phyloP scores from a whole-genome alignment of 2,797 vertebrate genomes.

The Mycteria americana region DNA sequence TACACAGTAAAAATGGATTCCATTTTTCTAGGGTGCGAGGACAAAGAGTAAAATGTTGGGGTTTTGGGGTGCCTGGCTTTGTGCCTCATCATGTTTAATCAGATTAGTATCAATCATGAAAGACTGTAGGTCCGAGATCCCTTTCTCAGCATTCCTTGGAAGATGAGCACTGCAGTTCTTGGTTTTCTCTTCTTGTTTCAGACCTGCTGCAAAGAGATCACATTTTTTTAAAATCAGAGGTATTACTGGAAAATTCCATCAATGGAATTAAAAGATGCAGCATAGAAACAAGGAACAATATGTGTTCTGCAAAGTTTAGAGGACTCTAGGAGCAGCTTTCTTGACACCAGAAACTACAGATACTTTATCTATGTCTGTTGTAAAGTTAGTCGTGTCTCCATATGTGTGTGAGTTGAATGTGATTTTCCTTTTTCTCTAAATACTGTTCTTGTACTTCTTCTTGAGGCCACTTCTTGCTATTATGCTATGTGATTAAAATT shows the following conservation, averaged over 20 bases:
- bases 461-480: not conserved
- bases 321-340: not conserved
- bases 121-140: not conserved
- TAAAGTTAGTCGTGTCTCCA: not conserved
- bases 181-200: not conserved
- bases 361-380: not conserved
- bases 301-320: not conserved
- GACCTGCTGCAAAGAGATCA: not conserved
- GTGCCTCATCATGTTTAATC: not conserved
- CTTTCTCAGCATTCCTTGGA: not conserved
- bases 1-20: not conserved
- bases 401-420: not conserved
- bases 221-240: not conserved
- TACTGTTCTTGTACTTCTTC: not conserved
- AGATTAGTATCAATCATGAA: not conserved
- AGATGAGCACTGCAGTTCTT: not conserved
- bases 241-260: not conserved
- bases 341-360: not conserved
- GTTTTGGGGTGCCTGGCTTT: not conserved
- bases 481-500: not conserved
- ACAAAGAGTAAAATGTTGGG: not conserved
- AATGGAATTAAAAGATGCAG: not conserved
- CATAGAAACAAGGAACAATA: not conserved
- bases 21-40: not conserved
- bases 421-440: not conserved